phyloP scores from a whole-genome alignment of 2,113 vertebrate genomes.

The Clarias magur region DNA sequence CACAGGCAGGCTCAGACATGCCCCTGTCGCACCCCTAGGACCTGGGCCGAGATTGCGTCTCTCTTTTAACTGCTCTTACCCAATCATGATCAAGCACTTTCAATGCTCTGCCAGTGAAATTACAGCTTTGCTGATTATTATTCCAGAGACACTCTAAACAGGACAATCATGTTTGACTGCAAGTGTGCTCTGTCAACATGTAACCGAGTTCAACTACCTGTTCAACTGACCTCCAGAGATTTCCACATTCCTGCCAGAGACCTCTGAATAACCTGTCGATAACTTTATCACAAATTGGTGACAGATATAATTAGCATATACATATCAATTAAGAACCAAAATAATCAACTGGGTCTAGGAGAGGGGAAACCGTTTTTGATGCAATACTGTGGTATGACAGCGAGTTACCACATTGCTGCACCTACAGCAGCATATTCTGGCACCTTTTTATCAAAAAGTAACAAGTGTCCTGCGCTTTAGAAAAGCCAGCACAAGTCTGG shows the following conservation, averaged over 20 bases:
- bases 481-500: conserved; percentile 41
- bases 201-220: conserved; percentile 55
- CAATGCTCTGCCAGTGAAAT: conserved; percentile 65
- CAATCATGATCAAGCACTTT: conserved; percentile 66
- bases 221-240: conserved; percentile 56
- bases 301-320: neutral
- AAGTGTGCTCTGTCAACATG: conserved; percentile 49
- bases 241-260: conserved; percentile 1
- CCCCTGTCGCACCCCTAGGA: conserved; percentile 69
- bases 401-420: neutral
- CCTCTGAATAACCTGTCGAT: neutral
- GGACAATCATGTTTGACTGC: conserved; percentile 60
- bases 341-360: neutral
- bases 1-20: conserved; percentile 70
- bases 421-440: conserved; percentile 17
- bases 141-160: conserved; percentile 61
- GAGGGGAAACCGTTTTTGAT: neutral
- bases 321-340: neutral
- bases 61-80: conserved; percentile 52
- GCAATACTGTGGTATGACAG: neutral
- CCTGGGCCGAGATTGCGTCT: conserved; percentile 57
- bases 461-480: conserved; percentile 30
- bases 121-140: conserved; percentile 65
- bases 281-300: neutral
- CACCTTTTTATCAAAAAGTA: conserved; percentile 22